Evolutionary conservation across 2,113 vertebrate species (phyloP).

Genomic region (Eonycteris spelaea): DNA sequence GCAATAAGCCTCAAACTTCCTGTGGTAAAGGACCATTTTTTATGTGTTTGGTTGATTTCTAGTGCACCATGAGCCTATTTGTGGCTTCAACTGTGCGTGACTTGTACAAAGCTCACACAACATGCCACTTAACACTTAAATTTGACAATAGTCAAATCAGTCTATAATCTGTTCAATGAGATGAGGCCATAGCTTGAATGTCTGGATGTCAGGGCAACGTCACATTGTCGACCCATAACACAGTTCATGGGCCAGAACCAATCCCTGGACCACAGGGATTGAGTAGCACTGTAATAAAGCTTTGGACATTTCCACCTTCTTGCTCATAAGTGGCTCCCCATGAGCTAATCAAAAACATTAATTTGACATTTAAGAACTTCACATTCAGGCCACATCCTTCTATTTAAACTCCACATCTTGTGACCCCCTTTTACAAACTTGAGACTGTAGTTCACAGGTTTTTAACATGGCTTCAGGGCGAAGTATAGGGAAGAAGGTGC

Average conservation of each 20-base stretch:
- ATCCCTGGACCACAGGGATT: not conserved
- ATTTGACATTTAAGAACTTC: not conserved
- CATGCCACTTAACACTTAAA: not conserved
- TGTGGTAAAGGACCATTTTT: not conserved
- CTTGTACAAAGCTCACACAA: not conserved
- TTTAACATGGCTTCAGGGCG: not conserved
- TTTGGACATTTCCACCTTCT: not conserved
- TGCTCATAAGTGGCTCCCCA: not conserved
- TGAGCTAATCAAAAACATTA: not conserved
- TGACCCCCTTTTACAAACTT: not conserved
- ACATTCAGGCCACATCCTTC: not conserved
- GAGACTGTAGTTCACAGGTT: not conserved
- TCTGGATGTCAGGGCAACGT: not conserved
- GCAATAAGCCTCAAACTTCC: not conserved
- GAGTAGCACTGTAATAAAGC: not conserved
- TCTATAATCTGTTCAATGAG: not conserved
- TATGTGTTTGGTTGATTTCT: not conserved
- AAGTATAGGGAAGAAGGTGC: not conserved
- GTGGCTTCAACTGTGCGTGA: not conserved
- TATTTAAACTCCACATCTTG: not conserved
- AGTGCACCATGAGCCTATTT: not conserved
- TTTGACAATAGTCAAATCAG: not conserved
- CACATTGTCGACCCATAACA: not conserved
- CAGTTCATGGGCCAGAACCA: not conserved
- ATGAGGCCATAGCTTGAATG: not conserved